Evolutionary conservation across 2,888 invertebrate species (phyloP).

Genomic region (Apantesis nais): DNA sequence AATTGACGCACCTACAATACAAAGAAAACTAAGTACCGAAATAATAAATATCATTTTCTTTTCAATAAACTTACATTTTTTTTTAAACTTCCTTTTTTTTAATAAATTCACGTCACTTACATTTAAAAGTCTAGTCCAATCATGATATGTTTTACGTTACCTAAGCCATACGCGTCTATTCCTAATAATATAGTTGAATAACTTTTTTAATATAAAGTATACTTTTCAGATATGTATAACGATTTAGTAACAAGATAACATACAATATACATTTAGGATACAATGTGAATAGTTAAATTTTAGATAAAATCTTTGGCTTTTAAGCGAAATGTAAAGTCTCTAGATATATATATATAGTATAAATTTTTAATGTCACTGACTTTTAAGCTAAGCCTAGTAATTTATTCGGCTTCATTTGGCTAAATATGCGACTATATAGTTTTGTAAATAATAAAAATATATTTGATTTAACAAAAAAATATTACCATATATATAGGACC

Average conservation of each 20-base stretch:
- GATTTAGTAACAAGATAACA: background rate
- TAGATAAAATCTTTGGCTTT: conserved; percentile 40
- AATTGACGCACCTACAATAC: background rate
- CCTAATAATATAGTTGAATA: conserved; percentile 11
- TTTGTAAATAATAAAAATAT: background rate
- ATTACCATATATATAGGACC: background rate
- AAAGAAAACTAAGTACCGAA: background rate
- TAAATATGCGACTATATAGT: background rate
- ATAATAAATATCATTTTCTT: background rate
- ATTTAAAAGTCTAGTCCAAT: conserved; percentile 22
- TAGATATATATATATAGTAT: background rate
- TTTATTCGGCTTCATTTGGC: background rate
- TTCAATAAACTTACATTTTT: background rate
- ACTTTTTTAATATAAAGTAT: background rate
- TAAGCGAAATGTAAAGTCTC: background rate
- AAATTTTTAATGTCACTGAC: background rate
- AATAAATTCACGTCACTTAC: conserved; percentile 16
- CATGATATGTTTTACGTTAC: conserved; percentile 52
- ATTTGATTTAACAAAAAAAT: background rate
- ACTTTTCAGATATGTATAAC: background rate
- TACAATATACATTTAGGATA: conserved; percentile 1
- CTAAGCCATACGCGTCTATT: conserved; percentile 30
- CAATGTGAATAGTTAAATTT: conserved; percentile 32
- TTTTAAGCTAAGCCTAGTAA: background rate
- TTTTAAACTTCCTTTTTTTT: background rate